These are phyloP conservation scores for Aphodius granarius DNA, from an alignment of 2,888 invertebrate species.

Conservation along the genomic window DNA sequence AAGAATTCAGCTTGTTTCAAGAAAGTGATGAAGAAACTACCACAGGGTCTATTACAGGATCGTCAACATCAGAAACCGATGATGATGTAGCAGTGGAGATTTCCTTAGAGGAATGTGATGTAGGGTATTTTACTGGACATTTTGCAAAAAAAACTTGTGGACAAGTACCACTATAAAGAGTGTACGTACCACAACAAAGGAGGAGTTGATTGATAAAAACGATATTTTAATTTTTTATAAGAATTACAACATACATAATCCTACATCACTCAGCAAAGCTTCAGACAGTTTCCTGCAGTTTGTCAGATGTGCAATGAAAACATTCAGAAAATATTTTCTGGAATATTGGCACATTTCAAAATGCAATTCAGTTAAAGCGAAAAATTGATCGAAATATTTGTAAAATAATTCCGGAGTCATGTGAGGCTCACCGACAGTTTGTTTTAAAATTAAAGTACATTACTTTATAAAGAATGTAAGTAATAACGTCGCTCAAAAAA, in stretches of 20 bases:
- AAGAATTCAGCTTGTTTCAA: no score
- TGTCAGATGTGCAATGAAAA: neutral
- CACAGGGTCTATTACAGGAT: no score
- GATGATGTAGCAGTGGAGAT: neutral
- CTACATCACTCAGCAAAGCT: neutral
- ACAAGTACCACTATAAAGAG: conserved; percentile 29
- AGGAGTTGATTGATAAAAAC: conserved; percentile 28
- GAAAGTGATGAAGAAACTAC: neutral
- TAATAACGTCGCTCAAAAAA: no score
- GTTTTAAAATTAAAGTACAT: no score
- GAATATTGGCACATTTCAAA: no score
- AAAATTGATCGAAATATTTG: no score
- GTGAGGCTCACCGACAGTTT: no score
- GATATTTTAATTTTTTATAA: conserved; percentile 32
- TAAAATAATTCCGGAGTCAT: no score
- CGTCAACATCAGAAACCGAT: neutral
- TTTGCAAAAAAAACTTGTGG: conserved; percentile 28
- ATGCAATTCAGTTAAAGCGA: no score
- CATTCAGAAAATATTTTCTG: no score
- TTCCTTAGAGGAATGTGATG: conserved; percentile 30
- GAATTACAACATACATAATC: conserved; percentile 27
- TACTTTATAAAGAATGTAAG: no score
- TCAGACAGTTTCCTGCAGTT: neutral
- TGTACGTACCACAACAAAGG: conserved; percentile 12
- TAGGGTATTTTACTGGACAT: conserved; percentile 35